A percentile compares a stretch with the other conserved stretches of the same genome.
phyloP scores from a whole-genome alignment of 2,888 invertebrate species.

The Cryptocephalus primarius region DNA sequence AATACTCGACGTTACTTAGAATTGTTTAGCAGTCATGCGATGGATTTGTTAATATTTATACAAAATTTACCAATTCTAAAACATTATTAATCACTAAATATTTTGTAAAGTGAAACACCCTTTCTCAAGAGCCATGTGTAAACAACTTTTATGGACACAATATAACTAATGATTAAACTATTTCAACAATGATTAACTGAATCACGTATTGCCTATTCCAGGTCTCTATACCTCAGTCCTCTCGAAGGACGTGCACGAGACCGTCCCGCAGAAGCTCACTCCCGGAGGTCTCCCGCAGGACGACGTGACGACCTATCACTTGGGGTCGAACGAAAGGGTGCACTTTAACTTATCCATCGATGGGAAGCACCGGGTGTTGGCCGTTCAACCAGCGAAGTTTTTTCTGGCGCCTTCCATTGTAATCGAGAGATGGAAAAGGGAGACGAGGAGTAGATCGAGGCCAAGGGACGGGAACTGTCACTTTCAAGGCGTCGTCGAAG shows the following conservation, averaged over 20 bases:
- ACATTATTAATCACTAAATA: too few species aligned
- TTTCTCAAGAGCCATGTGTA: too few species aligned
- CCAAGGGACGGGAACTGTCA: conserved; percentile 53
- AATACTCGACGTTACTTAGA: too few species aligned
- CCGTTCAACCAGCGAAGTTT: conserved; percentile 46
- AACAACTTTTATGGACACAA: too few species aligned
- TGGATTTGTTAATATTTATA: too few species aligned
- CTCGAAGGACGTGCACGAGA: conserved; percentile 43
- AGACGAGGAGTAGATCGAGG: conserved; percentile 43
- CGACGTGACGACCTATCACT: conserved; percentile 43
- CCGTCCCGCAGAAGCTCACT: conserved; percentile 51
- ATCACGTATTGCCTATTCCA: conserved; percentile 21
- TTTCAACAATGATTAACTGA: not conserved
- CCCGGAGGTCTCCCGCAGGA: conserved; percentile 35
- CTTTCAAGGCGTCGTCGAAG: conserved; percentile 64
- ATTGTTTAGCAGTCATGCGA: too few species aligned
- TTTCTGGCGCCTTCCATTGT: conserved; percentile 61
- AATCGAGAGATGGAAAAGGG: conserved; percentile 54
- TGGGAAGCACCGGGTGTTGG: conserved; percentile 32
- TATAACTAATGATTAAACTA: too few species aligned
- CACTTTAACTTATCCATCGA: conserved; percentile 40
- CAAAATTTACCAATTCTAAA: too few species aligned
- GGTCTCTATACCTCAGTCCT: conserved; percentile 41
- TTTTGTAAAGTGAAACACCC: too few species aligned
- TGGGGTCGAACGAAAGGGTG: conserved; percentile 36